Base-by-base conservation (phyloP, 2,113 vertebrate species). In the Sturnus vulgaris region DNA sequence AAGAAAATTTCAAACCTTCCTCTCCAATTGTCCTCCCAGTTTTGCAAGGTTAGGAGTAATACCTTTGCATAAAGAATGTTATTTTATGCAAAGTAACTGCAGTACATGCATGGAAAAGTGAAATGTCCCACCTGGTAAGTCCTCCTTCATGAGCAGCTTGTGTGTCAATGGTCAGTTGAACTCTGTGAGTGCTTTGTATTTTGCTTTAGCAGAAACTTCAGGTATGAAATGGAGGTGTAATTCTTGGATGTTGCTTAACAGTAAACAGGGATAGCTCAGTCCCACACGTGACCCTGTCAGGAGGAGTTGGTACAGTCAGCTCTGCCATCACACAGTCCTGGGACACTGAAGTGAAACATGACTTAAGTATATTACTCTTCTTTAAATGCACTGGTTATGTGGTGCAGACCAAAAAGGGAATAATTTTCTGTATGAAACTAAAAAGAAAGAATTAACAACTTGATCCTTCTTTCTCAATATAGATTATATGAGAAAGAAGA, bases 201-300 rank as follows among this genome's bases (percentile, higher is more conserved):
- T 37, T 59, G 20, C 77, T 83, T 75, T 37, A 24, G 6, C 14
- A 60, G 61, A 53, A 81, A 50, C 49, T 40, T 59, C 23, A 19
- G 33, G 42, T 77, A 10, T 6, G 55, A 83, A 76, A 60, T 0
- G 2, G 39, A 86, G 50, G 12, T 37, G 4, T 33, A 47, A 64
- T 73, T 57, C 42, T 46, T 39, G n/a, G 47, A 35, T 75, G 20
- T 8, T 65, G 37, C 57, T 59, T 59, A 91, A 70, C 35, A 25
- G 7, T 0, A 0, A 39, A 10, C 52, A n/a, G 22, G 3, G 25
- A 37, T 6, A 46, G 17, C 31, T 18, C n/a, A 70, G 42, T 65
- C n/a, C 84, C 47, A 24, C 13, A 2, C 0, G 0, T 23, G 42
- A 9, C 42, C 42, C 66, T 47, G 37, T 42, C 60, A 61, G 37